A percentile compares a stretch with the other conserved stretches of the same genome.
Conservation (phyloP, 2,888 invertebrate genomes). For the Spilarctia lutea region DNA sequence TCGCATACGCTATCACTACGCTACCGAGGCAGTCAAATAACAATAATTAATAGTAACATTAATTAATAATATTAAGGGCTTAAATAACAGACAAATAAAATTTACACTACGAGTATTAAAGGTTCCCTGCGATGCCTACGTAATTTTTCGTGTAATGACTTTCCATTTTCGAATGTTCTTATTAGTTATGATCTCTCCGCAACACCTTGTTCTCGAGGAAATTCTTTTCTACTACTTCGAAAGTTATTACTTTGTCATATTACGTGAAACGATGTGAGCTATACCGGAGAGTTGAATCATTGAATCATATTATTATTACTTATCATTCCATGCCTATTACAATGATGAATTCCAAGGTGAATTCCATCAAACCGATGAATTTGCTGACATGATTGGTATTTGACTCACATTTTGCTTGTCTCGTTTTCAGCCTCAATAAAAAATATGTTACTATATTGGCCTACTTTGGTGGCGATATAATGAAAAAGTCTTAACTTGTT, state of each 20-base stretch:
- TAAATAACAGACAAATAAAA: too few species aligned
- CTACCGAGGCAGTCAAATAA: too few species aligned
- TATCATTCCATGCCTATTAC: conserved; percentile 1
- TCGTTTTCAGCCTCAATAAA: neutral
- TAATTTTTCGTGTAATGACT: conserved; percentile 5
- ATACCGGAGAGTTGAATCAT: neutral
- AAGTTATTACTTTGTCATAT: conserved; percentile 2
- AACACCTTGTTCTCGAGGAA: neutral
- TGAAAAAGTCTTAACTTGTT: neutral
- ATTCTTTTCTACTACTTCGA: neutral
- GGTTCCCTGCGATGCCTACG: neutral
- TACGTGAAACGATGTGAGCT: neutral
- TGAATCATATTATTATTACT: conserved; percentile 14
- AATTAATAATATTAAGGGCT: too few species aligned
- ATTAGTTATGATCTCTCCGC: conserved; percentile 4
- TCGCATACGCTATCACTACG: too few species aligned
- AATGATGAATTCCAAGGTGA: neutral
- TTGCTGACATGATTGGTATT: neutral
- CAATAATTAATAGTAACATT: too few species aligned
- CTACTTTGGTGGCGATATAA: neutral
- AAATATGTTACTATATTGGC: neutral
- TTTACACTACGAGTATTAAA: neutral
- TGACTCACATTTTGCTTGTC: neutral
- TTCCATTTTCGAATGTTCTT: conserved; percentile 1
- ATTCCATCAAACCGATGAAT: neutral